These are phyloP conservation scores for Oplegnathus fasciatus DNA, from an alignment of 2,113 vertebrate species.

Conservation along the genomic window DNA sequence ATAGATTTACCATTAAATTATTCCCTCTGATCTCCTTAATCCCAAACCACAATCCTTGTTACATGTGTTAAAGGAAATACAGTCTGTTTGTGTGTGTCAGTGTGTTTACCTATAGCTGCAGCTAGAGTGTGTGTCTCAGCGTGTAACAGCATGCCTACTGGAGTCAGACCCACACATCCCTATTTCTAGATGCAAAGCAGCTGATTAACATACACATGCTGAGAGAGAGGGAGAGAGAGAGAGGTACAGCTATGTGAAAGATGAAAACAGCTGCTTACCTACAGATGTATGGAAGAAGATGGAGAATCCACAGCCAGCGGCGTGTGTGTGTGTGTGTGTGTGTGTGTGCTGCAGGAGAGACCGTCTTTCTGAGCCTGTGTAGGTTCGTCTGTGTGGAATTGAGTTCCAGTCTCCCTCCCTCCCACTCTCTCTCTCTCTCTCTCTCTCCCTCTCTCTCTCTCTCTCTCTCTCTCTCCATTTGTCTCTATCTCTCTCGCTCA, in stretches of 20 bases:
- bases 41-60: not conserved
- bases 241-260: not conserved
- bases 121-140: constrained; percentile 25
- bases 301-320: constrained; percentile 70
- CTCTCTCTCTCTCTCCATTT: constrained; percentile 22
- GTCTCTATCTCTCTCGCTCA: constrained; percentile 58
- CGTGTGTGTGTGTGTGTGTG: constrained; percentile 40
- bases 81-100: constrained; percentile 12
- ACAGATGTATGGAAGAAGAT: constrained; percentile 59
- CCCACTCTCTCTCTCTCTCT: constrained; percentile 37
- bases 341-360: constrained; percentile 69
- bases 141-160: constrained; percentile 30
- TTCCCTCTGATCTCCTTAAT: constrained; percentile 15
- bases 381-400: constrained; percentile 72
- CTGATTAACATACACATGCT: constrained; percentile 41
- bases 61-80: constrained; percentile 12
- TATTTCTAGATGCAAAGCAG: constrained; percentile 24
- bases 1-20: constrained; percentile 18
- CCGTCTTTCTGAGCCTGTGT: constrained; percentile 72
- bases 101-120: constrained; percentile 46
- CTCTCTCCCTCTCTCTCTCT: constrained; percentile 35
- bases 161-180: constrained; percentile 38
- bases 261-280: constrained; percentile 70
- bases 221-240: constrained; percentile 9
- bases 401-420: constrained; percentile 74